Conservation (phyloP, 1,140 invertebrate species). For the Zaprionus vittiger region DNA sequence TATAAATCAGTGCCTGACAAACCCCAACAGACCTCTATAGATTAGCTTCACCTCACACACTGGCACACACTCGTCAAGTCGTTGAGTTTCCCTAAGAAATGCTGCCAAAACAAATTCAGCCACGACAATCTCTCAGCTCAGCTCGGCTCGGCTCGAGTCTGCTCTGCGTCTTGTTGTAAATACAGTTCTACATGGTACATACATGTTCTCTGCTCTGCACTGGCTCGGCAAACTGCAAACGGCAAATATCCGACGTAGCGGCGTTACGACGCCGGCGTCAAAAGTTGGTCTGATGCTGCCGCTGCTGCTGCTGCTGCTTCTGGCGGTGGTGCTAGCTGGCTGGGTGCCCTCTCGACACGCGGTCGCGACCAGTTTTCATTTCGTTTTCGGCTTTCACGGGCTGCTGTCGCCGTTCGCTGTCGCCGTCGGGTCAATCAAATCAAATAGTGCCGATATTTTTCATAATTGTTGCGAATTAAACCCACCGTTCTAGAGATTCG, state of each 20-base stretch:
- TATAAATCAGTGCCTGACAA: not conserved
- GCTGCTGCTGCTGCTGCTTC: constrained; percentile 17
- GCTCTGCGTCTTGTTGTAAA: constrained; percentile 4
- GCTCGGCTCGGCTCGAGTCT: not conserved
- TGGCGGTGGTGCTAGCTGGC: constrained; percentile 15
- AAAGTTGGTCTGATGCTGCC: constrained; percentile 33
- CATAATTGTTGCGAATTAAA: constrained; percentile 26
- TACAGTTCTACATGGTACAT: constrained; percentile 9
- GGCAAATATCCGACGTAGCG: constrained; percentile 26
- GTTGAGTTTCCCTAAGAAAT: not conserved
- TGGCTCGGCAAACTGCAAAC: constrained; percentile 33
- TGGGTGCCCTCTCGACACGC: constrained; percentile 68
- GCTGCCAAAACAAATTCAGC: not conserved
- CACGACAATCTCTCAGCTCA: not conserved
- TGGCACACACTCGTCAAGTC: not conserved
- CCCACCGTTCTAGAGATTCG: constrained; percentile 7
- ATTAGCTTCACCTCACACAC: not conserved
- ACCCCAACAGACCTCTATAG: not conserved
- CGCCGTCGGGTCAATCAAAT: constrained; percentile 58
- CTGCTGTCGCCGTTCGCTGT: constrained; percentile 57
- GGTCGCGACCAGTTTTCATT: constrained; percentile 75
- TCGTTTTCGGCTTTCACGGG: constrained; percentile 68
- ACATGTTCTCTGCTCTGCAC: constrained; percentile 25
- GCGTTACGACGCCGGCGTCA: constrained; percentile 34
- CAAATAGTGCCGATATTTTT: constrained; percentile 43